Conservation (phyloP, 2,113 vertebrate genomes). For the Oryctolagus cuniculus region DNA sequence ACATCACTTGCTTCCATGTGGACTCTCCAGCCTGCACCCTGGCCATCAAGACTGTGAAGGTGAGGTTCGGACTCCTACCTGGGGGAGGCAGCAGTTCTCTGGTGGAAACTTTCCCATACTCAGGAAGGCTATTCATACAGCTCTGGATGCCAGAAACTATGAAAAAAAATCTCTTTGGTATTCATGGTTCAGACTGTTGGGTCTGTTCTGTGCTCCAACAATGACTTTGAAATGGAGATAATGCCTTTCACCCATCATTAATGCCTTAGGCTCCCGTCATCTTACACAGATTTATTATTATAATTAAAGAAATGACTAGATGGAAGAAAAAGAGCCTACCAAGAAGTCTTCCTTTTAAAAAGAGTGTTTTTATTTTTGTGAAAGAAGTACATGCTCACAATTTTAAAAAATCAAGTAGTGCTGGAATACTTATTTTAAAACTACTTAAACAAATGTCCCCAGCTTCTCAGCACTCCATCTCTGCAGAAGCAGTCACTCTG, state of each 20-base stretch:
- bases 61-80: neutral
- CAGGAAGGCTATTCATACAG: neutral
- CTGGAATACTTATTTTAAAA: slow-evolving; percentile 42
- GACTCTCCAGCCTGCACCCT: neutral
- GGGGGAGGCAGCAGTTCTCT: neutral
- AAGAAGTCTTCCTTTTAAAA: slow-evolving; percentile 29
- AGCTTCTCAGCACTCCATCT: neutral
- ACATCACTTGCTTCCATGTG: neutral
- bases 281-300: slow-evolving; percentile 48
- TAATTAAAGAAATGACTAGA: slow-evolving; percentile 53
- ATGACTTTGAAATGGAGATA: slow-evolving; percentile 20
- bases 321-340: slow-evolving; percentile 35
- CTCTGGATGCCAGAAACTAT: neutral
- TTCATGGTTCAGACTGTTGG: neutral
- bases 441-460: neutral
- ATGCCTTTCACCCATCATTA: slow-evolving; percentile 45
- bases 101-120: neutral
- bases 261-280: neutral
- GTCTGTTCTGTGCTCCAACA: neutral
- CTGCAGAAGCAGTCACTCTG: slow-evolving; percentile 12
- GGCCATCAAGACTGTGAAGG: neutral
- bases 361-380: slow-evolving; percentile 30
- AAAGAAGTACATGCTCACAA: neutral
- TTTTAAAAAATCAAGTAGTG: slow-evolving; percentile 15
- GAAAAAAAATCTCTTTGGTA: neutral